Evolutionary conservation across 2,888 invertebrate genomes (phyloP), one percentile per base, ranked within the genome.

Genomic region (Drosophila picticornis): DNA sequence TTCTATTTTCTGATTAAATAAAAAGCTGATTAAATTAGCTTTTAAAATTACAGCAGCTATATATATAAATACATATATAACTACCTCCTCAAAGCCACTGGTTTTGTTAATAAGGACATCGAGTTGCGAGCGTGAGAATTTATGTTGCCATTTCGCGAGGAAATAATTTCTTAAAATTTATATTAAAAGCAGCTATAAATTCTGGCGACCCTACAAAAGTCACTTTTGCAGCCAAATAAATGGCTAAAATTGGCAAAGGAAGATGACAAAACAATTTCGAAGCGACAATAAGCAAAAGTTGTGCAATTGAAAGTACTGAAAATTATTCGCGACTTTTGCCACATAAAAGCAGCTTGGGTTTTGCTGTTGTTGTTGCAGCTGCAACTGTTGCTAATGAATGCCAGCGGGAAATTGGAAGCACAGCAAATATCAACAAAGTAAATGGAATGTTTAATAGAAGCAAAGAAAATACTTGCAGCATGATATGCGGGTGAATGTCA

Each of bases 111-210:
- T 87, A 81, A 89, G 87, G 83, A 72, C 90, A 72, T 89, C 78
- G 63, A 65, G 67, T 62, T 58, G 32, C 22, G 13, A 31, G 67
- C 32, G 83, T 62, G 69, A 80, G 85, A 88, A 85, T 90, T 90
- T 90, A 90, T 88, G 81, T 88, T 88, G 86, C 88, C 80, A 80
- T 89, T 81, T 63, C 57, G 62, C 59, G 66, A 56, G 64, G 61
- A 77, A 84, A 80, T 87, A 84, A 89, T 88, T 84, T 85, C 72
- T 61, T 31, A 74, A 88, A 85, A 85, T 90, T 81, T 90, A 83
- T 85, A 78, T 85, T 76, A 76, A 85, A 85, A 58, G 69, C 75
- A 65, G 71, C 85, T 62, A 85, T 85, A 85, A 85, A 90, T 85
- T 88, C 50, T 62, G 22, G 43, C 38, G 4, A 46, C 40, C 10